Evolutionary conservation across 1,140 invertebrate genomes (phyloP), one percentile per base, ranked within the genome.

Genomic region (Zaprionus davidi): DNA sequence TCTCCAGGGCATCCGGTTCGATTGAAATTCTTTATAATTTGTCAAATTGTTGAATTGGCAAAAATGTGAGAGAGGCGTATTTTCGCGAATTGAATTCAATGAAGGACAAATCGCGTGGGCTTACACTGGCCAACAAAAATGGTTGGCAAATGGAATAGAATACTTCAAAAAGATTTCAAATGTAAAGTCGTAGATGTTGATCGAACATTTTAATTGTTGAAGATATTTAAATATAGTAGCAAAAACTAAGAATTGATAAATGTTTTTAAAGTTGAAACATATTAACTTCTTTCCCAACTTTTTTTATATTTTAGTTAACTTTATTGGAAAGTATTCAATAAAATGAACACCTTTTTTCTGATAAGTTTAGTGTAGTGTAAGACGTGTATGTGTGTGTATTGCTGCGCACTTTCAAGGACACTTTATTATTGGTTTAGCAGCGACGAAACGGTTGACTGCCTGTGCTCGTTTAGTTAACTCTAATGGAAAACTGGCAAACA

Each of bases 11-110:
- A 51, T 51, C 11, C 46, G 46, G 46, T 24, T 51, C 46, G 20
- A 51, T 24, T 38, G n/a, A 63, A 31, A 31, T 46, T 28, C 15
- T 31, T 62, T 34, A 62, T 56, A 56, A 70, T 70, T 31, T 20
- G 55, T 31, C 31, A 41, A 67, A 38, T 64, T 64, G 41, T 49
- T 17, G 13, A 63, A 46, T 63, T 46, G 20, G 26, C 20, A 63
- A 20, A 49, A 64, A 13, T 5, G 20, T 11, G 9, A 49, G 46
- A 3, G 6, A 41, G 41, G n/a, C n/a, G 41, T 3, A 17, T 17
- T 46, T 51, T 24, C 46, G 46, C 46, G 46, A 51, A 51, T 51
- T 51, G 46, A 51, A 51, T 22, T 20, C 20, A 24, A 51, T 13
- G 46, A 51, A 51, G 46, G 11, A 12, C 20, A 7, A 51, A 13